Percentiles rank a stretch among this genome's conserved stretches.
Evolutionary conservation across 37 sponge, comb jelly and placozoan species (phyloP).

Genomic region (Axinella damicornis): DNA sequence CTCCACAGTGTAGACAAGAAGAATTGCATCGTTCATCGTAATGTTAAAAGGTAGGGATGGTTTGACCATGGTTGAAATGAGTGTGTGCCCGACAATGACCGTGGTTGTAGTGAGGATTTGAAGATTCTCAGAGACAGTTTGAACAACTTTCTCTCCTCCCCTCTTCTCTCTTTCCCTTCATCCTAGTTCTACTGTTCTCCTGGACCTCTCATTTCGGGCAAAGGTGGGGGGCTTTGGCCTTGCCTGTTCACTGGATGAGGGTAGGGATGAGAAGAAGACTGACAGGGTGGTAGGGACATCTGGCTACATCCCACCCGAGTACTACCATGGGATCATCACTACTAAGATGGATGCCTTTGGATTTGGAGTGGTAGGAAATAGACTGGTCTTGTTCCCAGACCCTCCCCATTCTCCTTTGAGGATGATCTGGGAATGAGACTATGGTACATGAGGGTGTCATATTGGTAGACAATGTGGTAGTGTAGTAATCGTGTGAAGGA

Average conservation of each 20-base stretch:
- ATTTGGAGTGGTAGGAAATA: conserved; percentile 96
- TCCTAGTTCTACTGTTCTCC: conserved; percentile 93
- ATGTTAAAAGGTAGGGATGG: conserved; percentile 89
- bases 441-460: too few species aligned
- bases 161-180: not conserved
- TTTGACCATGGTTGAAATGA: too few species aligned
- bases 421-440: too few species aligned
- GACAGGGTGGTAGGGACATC: conserved; percentile 87
- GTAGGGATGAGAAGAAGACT: conserved; percentile 48
- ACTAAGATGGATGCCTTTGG: conserved; percentile 88
- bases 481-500: too few species aligned
- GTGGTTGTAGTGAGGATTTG: too few species aligned
- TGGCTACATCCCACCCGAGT: conserved; percentile 96
- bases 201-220: conserved; percentile 87
- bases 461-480: too few species aligned
- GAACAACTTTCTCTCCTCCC: too few species aligned
- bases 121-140: too few species aligned
- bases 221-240: conserved; percentile 97
- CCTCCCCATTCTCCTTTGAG: too few species aligned
- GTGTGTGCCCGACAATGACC: too few species aligned
- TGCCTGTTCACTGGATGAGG: conserved; percentile 68
- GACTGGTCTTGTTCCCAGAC: too few species aligned
- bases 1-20: conserved; percentile 84
- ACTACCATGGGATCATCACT: conserved; percentile 85
- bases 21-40: conserved; percentile 87